Evolutionary conservation across 2,888 invertebrate species (phyloP).

Genomic region (Sarcophaga carnaria): DNA sequence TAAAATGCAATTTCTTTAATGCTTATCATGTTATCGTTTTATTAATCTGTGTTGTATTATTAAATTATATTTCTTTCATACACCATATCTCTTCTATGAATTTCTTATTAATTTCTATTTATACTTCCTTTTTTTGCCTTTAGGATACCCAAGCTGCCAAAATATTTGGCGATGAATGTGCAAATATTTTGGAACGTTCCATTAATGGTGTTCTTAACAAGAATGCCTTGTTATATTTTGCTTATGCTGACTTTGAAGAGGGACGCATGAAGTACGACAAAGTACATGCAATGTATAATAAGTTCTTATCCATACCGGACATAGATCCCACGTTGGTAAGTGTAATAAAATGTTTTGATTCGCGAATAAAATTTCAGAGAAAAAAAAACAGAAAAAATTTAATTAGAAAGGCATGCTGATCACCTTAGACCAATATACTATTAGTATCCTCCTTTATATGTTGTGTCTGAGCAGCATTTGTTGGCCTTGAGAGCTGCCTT

Average conservation of each 20-base stretch:
- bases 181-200: constrained; percentile 96
- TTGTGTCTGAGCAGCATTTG: no score
- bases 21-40: constrained; percentile 75
- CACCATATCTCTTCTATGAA: not conserved
- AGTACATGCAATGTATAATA: constrained; percentile 97
- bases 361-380: not conserved
- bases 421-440: no score
- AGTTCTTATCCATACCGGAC: constrained; percentile 93
- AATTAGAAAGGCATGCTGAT: not conserved
- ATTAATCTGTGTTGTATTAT: constrained; percentile 73
- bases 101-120: constrained; percentile 18
- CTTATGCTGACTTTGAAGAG: constrained; percentile 99
- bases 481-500: no score
- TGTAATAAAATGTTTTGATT: constrained; percentile 42
- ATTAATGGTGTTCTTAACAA: constrained; percentile 93
- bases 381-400: not conserved
- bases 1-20: constrained; percentile 78
- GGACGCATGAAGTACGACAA: constrained; percentile 97
- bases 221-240: constrained; percentile 97
- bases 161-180: constrained; percentile 96
- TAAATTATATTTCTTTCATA: constrained; percentile 12
- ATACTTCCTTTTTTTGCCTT: constrained; percentile 33
- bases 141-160: constrained; percentile 97
- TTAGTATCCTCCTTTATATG: no score
- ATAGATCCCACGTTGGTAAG: constrained; percentile 96